Evolutionary conservation across 2,888 invertebrate genomes (phyloP), one percentile per base, ranked within the genome.

Genomic region (Theodoxus fluviatilis): DNA sequence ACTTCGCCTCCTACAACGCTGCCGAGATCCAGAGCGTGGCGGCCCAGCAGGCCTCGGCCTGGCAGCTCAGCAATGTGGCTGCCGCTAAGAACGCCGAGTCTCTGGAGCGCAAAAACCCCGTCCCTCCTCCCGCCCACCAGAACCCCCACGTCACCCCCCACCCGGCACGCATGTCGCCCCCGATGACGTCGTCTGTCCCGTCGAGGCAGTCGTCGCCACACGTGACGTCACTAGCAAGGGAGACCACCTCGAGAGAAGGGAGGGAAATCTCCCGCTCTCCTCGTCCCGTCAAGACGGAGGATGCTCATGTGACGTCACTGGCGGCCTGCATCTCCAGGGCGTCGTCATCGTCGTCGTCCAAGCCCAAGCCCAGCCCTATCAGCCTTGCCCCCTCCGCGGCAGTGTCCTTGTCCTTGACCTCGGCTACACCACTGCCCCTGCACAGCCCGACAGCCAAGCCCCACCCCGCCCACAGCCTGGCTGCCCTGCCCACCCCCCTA

Each of bases 1-100:
- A 82, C 70, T 80, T 82, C 68, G 81, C 80, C n/a, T 80, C 80
- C 22, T 81, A 78, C 73, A 79, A 80, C 73, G 73, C 80, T 37
- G 76, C 74, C 22, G 76, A 76, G 52, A 75, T 81, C 63, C 79
- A 80, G 69, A 76, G 80, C 52, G 80, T 80, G 37, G 74, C 74
- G 40, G 80, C 78, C 28, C 75, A 79, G 25, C 68, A 74, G 25
- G 81, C 81, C 3, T 74, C 76, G 6, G 73, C 69, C 7, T 72
- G 68, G 49, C 49, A 47, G n/a, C n/a, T 18, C n/a, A 64, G 63
- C 43, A 70, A 31, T n/a, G 33, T 67, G 33, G 64, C 72, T 31
- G 59, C 28, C 18, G 3, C 33, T 7, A n/a, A n/a, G n/a, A n/a
- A n/a, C n/a, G n/a, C n/a, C n/a, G n/a, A n/a, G n/a, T n/a, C n/a